phyloP scores from a whole-genome alignment of 2,888 invertebrate species.

The Melinaea marsaeus region DNA sequence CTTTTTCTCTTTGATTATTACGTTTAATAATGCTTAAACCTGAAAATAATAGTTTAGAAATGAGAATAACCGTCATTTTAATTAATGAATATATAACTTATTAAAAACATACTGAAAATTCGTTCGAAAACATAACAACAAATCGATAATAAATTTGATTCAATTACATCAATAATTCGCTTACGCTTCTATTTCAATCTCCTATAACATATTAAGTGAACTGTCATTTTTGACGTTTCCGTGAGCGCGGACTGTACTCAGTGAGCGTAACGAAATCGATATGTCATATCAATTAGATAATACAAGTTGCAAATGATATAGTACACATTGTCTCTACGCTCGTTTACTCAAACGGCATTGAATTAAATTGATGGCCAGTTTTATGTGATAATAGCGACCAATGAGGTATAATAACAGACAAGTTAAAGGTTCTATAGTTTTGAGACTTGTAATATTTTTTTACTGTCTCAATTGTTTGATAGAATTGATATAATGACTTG shows the following conservation, averaged over 20 bases:
- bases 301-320: constrained; percentile 38
- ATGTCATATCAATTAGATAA: constrained; percentile 30
- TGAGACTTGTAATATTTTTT: background rate
- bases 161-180: background rate
- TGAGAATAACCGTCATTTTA: no score
- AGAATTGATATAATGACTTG: background rate
- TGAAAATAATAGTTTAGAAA: no score
- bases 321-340: constrained; percentile 37
- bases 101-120: no score
- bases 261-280: constrained; percentile 36
- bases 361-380: constrained; percentile 57
- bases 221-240: constrained; percentile 18
- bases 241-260: constrained; percentile 23
- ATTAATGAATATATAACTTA: no score
- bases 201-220: constrained; percentile 13
- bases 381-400: constrained; percentile 54
- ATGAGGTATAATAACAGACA: constrained; percentile 53
- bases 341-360: constrained; percentile 58
- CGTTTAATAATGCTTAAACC: no score
- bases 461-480: background rate
- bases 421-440: background rate
- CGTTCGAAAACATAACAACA: background rate
- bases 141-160: background rate
- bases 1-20: no score
- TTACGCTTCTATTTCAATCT: background rate